Evolutionary conservation across 1,140 invertebrate species (phyloP).

Genomic region (Zelostemma sp.): DNA sequence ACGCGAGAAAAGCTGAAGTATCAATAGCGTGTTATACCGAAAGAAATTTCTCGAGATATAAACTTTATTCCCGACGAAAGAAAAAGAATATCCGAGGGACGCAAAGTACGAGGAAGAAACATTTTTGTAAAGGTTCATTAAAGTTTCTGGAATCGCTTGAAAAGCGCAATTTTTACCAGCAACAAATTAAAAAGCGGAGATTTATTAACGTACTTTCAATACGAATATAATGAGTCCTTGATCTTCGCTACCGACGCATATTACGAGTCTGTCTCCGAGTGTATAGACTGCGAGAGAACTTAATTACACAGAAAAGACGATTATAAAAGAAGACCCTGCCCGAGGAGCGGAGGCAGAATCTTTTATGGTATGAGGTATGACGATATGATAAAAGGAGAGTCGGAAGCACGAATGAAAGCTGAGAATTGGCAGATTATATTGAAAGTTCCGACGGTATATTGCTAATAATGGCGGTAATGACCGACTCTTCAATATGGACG

Average conservation of each 20-base stretch:
- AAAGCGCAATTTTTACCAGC: too few relatives aligned
- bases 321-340: slow-evolving; percentile 38
- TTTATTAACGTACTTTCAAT: slow-evolving; percentile 43
- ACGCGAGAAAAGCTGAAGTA: too few relatives aligned
- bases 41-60: too few relatives aligned
- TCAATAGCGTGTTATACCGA: too few relatives aligned
- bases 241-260: slow-evolving; percentile 34
- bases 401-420: slow-evolving; percentile 29
- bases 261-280: too few relatives aligned
- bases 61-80: too few relatives aligned
- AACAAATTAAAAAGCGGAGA: slow-evolving; percentile 3
- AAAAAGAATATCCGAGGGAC: too few relatives aligned
- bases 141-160: too few relatives aligned
- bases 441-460: slow-evolving; percentile 41
- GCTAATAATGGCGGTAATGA: slow-evolving; percentile 42
- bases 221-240: slow-evolving; percentile 38
- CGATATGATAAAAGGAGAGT: slow-evolving; percentile 33
- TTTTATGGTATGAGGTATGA: slow-evolving; percentile 42
- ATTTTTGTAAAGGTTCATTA: too few relatives aligned
- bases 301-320: slow-evolving; percentile 50
- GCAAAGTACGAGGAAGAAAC: too few relatives aligned
- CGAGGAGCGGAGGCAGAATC: slow-evolving; percentile 10
- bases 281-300: slow-evolving; percentile 38
- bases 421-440: slow-evolving; percentile 40
- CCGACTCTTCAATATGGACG: too few relatives aligned